Evolutionary conservation across 1,140 invertebrate genomes (phyloP), one percentile per base, ranked within the genome.

Genomic region (Camponotus pennsylvanicus): DNA sequence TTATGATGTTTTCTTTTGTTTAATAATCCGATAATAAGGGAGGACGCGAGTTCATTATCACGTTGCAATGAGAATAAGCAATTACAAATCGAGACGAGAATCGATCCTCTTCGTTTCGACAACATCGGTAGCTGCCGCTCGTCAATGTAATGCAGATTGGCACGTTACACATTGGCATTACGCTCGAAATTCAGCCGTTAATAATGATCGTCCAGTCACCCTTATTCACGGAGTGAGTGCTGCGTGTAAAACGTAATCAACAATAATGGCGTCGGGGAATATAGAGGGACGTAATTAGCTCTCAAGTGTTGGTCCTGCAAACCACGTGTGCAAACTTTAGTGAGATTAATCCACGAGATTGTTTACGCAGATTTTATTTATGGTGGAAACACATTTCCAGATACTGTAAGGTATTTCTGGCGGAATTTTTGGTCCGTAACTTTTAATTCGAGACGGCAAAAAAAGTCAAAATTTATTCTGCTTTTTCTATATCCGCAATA

Each of bases 161-260:
- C 88, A 87, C 88, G 80, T 64, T 69, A 52, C 49, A 52, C 66
- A 78, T 64, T 69, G 77, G 21, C 64, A 77, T 90, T 90, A 82
- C 64, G 11, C 76, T 66, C 75, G 73, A 85, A 90, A 90, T 83
- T 66, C 82, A 71, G 61, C 57, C 71, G 88, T 90, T 90, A 90
- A 90, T 88, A 82, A 83, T 59, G 82, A 86, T 87, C 71, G 59
- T 49, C 77, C 27, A 42, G n/a, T 57, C 63, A 40, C 49, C 66
- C 86, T 79, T 82, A 82, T 83, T 85, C 57, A 66, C 32, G 18
- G 15, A 27, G 11, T 45, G 27, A 71, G 45, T 79, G 4, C 49
- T 8, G 63, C 63, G 27, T 84, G 86, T 78, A 82, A 89, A 86
- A 86, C 49, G 82, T 88, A 90, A 90, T 90, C 85, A 89, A 88